Evolutionary conservation across 2,797 vertebrate genomes (phyloP), one percentile per base, ranked within the genome.

Genomic region (Monodelphis domestica): DNA sequence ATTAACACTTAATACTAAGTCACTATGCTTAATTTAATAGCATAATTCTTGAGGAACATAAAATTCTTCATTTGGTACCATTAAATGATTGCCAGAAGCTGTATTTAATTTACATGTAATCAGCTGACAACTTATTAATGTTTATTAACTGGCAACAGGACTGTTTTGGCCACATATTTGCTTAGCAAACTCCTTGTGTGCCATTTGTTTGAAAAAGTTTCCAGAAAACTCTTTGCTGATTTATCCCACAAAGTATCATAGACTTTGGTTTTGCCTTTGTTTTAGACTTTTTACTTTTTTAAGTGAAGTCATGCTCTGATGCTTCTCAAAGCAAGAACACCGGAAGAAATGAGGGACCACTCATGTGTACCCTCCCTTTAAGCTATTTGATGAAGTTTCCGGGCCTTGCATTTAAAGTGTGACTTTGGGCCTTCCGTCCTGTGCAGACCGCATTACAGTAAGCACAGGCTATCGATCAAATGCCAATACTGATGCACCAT

Each of bases 301-400:
- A 78, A 91, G 54, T 55, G 53, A 94, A 51, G 45, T 70, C 89
- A 88, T 57, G 89, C 50, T 92, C 94, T 15, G 30, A 87, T 91
- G 55, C 89, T 94, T 92, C 90, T 88, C 92, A 94, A 96, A 97
- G 87, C n/a, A 94, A 95, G 52, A 24, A 94, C 90, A 88, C 54
- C 6, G 28, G 92, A 95, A 94, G 89, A 96, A 97, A 96, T 90
- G 45, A 89, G 52, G 87, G 33, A 53, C 45, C 28, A 84, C 15
- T 90, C 10, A 1, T n/a, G 30, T 89, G 87, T 57, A 53, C 78
- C 89, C 94, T 95, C 50, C 53, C 89, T 78, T 87, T 12, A 91
- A 10, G 30, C 15, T 63, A 50, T 93, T 51, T 95, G 57, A 95
- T 96, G 70, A 94, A 92, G 93, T 89, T 95, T 95, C 91, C 87